A percentile compares a stretch with the other conserved stretches of the same genome.
phyloP scores from a whole-genome alignment of 2,797 vertebrate species.

The Falco biarmicus region DNA sequence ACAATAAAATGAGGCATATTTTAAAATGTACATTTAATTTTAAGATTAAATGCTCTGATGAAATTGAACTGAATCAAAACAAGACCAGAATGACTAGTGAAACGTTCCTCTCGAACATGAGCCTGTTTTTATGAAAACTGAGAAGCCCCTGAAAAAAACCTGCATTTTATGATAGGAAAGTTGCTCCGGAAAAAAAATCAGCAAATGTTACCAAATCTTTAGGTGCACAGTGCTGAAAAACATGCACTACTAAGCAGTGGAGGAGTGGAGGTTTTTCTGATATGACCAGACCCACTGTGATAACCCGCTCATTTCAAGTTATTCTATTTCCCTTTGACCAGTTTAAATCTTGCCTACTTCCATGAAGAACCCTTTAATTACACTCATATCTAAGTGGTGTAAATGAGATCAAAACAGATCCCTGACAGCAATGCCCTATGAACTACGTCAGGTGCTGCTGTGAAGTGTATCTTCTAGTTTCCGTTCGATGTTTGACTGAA shows the following conservation, averaged over 20 bases:
- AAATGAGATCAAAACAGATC: background rate
- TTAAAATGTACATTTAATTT: background rate
- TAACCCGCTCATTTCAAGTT: background rate
- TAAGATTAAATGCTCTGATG: background rate
- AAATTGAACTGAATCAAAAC: background rate
- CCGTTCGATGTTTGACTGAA: background rate
- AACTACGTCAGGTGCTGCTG: background rate
- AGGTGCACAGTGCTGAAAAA: background rate
- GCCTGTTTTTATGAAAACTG: background rate
- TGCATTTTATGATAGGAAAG: background rate
- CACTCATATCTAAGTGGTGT: rapidly evolving
- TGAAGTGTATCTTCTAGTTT: background rate
- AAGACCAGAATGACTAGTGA: background rate
- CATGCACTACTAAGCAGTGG: background rate
- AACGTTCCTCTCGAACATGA: background rate
- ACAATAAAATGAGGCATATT: background rate
- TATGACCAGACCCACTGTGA: background rate
- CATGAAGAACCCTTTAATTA: background rate
- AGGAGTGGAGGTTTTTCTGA: rapidly evolving
- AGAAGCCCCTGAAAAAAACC: background rate
- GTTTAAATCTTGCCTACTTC: background rate
- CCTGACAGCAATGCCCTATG: background rate
- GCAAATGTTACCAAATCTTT: background rate
- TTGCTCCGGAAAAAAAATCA: background rate
- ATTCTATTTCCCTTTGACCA: background rate